These are phyloP conservation scores for Thymelicus sylvestris DNA, from an alignment of 2,888 invertebrate genomes.

Conservation along the genomic window DNA sequence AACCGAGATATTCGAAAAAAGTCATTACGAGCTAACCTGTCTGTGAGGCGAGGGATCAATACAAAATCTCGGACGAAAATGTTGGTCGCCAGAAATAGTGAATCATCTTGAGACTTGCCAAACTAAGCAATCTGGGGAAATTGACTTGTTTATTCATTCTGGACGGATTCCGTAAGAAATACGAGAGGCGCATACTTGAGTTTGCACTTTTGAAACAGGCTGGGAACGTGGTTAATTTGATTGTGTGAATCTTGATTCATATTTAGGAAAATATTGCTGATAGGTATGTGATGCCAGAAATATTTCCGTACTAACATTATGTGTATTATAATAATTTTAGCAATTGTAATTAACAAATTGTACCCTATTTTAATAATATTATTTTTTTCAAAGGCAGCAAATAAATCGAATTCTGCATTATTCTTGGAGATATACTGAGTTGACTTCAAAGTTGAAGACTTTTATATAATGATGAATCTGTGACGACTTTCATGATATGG, in stretches of 20 bases:
- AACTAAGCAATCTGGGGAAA: conserved; percentile 22
- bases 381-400: too few relatives aligned
- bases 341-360: too few relatives aligned
- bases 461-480: too few relatives aligned
- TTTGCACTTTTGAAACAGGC: conserved; percentile 5
- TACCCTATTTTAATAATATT: too few relatives aligned
- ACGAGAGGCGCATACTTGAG: conserved; percentile 8
- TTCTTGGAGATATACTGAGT: too few relatives aligned
- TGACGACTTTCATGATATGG: too few relatives aligned
- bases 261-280: not conserved
- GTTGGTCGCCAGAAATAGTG: conserved; percentile 31
- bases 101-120: conserved; percentile 27
- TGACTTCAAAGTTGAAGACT: too few relatives aligned
- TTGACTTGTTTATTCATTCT: conserved; percentile 22
- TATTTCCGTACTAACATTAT: too few relatives aligned
- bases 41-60: conserved; percentile 39
- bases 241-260: not conserved
- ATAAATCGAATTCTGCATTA: too few relatives aligned
- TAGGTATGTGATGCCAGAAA: too few relatives aligned
- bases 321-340: too few relatives aligned
- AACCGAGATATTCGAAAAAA: conserved; percentile 66
- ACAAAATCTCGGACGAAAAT: conserved; percentile 32
- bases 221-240: not conserved
- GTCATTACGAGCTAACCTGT: conserved; percentile 50
- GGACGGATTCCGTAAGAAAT: conserved; percentile 7